phyloP scores from a whole-genome alignment of 2,888 invertebrate species.

The Cheilosia urbana region DNA sequence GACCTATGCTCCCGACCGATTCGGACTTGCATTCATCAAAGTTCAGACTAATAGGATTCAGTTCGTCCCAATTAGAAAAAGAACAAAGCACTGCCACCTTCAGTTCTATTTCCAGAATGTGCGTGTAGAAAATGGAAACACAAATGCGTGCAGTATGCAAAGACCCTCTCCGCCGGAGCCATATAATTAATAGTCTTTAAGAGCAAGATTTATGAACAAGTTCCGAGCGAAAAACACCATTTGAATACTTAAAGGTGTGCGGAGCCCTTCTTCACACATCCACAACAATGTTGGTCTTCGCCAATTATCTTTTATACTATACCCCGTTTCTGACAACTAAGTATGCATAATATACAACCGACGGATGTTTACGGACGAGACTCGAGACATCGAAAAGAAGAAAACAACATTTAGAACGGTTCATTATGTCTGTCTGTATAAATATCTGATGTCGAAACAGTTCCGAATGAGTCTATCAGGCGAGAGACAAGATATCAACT shows the following conservation, averaged over 20 bases:
- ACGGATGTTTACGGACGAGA: constrained; percentile 8
- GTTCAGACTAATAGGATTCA: not conserved
- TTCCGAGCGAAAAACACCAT: not conserved
- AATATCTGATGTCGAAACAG: constrained; percentile 1
- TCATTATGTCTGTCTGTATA: constrained; percentile 19
- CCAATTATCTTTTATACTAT: constrained; percentile 39
- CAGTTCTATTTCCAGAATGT: constrained; percentile 4
- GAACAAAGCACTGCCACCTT: not conserved
- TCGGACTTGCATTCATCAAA: not conserved
- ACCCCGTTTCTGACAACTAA: not conserved
- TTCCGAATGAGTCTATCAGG: constrained; percentile 24
- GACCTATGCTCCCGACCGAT: not conserved
- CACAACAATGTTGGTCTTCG: not conserved
- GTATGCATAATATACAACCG: constrained; percentile 37
- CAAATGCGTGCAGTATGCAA: not conserved
- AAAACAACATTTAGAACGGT: constrained; percentile 20
- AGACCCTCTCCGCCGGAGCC: not conserved
- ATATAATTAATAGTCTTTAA: constrained; percentile 23
- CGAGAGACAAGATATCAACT: constrained; percentile 21
- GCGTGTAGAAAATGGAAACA: constrained; percentile 7
- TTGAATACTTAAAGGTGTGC: constrained; percentile 22
- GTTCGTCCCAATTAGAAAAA: constrained; percentile 1
- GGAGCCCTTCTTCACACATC: constrained; percentile 4
- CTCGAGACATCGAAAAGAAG: not conserved
- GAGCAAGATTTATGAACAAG: constrained; percentile 26